Conservation (phyloP, 1,140 invertebrate genomes). For the Bombus affinis region DNA sequence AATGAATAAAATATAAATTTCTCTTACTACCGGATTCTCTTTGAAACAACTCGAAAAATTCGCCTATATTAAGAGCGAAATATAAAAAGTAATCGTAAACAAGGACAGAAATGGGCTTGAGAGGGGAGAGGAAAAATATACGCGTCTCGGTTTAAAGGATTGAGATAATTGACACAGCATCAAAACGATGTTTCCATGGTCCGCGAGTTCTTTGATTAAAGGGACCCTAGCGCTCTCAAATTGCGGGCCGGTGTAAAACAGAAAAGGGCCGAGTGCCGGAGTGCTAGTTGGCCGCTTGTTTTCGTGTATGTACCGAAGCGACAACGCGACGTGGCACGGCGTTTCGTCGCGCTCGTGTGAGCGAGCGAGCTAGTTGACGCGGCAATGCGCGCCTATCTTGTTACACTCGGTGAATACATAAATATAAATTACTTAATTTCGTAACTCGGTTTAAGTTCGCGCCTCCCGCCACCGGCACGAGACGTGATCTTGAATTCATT, state of each 20-base stretch:
- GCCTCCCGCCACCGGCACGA: slow-evolving; percentile 66
- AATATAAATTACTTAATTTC: slow-evolving; percentile 79
- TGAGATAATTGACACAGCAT: slow-evolving; percentile 31
- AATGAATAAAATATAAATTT: not conserved
- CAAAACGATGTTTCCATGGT: slow-evolving; percentile 35
- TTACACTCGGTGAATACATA: slow-evolving; percentile 75
- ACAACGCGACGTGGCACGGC: slow-evolving; percentile 21
- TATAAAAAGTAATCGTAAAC: not conserved
- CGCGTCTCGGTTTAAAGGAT: slow-evolving; percentile 34
- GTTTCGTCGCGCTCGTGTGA: not conserved
- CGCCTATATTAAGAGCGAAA: not conserved
- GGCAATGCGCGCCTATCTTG: slow-evolving; percentile 57
- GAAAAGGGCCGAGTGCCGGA: not conserved
- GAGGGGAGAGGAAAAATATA: not conserved
- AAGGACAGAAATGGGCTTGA: not conserved
- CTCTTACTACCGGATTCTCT: not conserved
- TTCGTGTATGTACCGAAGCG: slow-evolving; percentile 10
- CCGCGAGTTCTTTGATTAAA: slow-evolving; percentile 47
- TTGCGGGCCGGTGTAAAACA: slow-evolving; percentile 17
- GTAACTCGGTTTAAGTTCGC: slow-evolving; percentile 71
- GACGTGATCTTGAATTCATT: slow-evolving; percentile 79
- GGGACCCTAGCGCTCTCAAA: slow-evolving; percentile 14
- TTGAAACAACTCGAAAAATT: not conserved
- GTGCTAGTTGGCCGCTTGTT: slow-evolving; percentile 4
- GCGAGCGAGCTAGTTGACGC: not conserved